Base-by-base conservation (phyloP, 2,113 vertebrate genomes). In the Nyctibius bracteatus region DNA sequence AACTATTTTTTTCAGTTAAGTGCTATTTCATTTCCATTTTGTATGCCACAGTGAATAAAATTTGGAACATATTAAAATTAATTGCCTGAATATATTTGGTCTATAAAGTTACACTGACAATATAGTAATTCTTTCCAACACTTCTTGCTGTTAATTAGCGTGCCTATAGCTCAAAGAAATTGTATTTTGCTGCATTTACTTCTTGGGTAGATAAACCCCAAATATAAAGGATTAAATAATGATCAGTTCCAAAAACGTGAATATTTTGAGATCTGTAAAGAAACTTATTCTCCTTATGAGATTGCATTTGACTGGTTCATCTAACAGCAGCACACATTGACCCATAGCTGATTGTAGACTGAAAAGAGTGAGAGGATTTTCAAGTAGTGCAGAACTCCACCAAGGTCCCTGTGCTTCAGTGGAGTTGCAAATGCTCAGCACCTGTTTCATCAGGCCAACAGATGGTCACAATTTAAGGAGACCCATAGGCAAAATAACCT, bases 391-490 rank as follows among this genome's bases (percentile, higher is more conserved):
- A 49, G 51, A 80, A 52, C 77, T 93, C 61, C 43, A 84, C 59
- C 70, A 75, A 65, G 25, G 11, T 79, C 73, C 72, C 54, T 58
- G 55, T 73, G 85, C 55, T 95, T 85, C 58, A 14, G 17, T 67
- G 71, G 73, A 95, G 57, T 68, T 85, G 37, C 57, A 97, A 96
- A 86, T 41, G 2, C 37, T 79, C 57, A 82, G 61, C 91, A 89
- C 91, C 88, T 93, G 91, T 71, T 94, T 83, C 70, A 89, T 61
- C 41, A 86, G 62, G 57, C 57, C 77, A 94, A 82, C 91, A 95
- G 92, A 94, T 93, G 94, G 95, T 75, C 61, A 61, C 41, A 91
- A 91, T 94, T 91, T 95, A 91, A 92, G 65, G 57, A 92, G 0
- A 94, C 80, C 70, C 62, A 72, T 20, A 71, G 77, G 83, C 44